Conservation (phyloP, 2,797 vertebrate species). For the Brachymystax lenok region DNA sequence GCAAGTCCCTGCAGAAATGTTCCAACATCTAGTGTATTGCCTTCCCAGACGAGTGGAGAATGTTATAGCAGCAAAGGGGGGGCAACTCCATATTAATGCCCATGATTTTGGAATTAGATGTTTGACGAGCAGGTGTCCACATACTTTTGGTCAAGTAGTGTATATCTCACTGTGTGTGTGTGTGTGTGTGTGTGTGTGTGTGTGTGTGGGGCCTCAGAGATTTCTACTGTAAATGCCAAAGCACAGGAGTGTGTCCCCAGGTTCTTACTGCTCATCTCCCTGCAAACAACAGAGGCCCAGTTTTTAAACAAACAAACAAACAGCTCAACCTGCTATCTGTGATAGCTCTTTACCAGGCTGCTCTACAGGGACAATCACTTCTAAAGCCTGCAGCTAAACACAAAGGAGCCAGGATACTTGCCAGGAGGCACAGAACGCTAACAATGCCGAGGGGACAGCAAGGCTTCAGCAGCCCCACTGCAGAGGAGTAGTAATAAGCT, state of each 20-base stretch:
- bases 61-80: too few relatives aligned
- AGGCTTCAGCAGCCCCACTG: conserved; percentile 14
- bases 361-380: conserved; percentile 72
- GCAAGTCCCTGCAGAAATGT: too few relatives aligned
- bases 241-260: conserved; percentile 43
- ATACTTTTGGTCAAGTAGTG: too few relatives aligned
- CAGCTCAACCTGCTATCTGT: conserved; percentile 69
- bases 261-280: conserved; percentile 68
- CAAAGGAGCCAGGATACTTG: conserved; percentile 68
- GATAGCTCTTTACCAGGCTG: conserved; percentile 61
- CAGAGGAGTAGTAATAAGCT: conserved; percentile 70
- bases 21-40: too few relatives aligned
- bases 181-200: conserved; percentile 19
- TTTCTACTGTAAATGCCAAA: conserved; percentile 1
- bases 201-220: background rate
- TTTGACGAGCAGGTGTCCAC: too few relatives aligned
- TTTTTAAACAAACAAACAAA: conserved; percentile 76
- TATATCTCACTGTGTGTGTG: conserved; percentile 9
- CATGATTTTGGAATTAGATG: too few relatives aligned
- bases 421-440: conserved; percentile 66
- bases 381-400: conserved; percentile 70
- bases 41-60: too few relatives aligned
- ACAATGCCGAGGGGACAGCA: conserved; percentile 55
- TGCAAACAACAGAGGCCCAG: conserved; percentile 66
- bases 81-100: too few relatives aligned